Percentiles rank a stretch among this genome's conserved stretches.
These are phyloP conservation scores for Drosophila carrolli DNA, from an alignment of 1,140 invertebrate genomes.

Conservation along the genomic window DNA sequence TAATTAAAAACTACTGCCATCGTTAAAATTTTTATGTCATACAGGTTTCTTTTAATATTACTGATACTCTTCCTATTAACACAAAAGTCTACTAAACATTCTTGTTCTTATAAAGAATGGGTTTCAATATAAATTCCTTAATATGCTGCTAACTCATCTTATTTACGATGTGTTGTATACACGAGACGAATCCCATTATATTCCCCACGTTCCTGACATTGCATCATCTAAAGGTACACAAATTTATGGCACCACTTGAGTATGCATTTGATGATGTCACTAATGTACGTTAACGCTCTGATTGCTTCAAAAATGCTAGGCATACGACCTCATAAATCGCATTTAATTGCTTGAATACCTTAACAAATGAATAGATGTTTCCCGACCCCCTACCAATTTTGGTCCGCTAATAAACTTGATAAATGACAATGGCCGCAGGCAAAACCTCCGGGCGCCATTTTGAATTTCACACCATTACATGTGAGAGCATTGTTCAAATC, in stretches of 20 bases:
- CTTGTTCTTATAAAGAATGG: too few species aligned
- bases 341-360: conserved; percentile 61
- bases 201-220: conserved; percentile 12
- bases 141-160: conserved; percentile 5
- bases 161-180: not conserved
- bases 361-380: conserved; percentile 53
- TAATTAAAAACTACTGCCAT: not conserved
- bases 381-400: conserved; percentile 25
- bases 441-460: conserved; percentile 60
- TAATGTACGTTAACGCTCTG: conserved; percentile 25
- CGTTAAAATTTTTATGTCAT: too few species aligned
- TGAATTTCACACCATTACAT: conserved; percentile 80
- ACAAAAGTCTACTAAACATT: too few species aligned
- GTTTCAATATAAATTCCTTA: too few species aligned
- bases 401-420: conserved; percentile 78
- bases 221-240: conserved; percentile 40
- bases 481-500: conserved; percentile 29
- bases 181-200: conserved; percentile 20
- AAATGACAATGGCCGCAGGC: conserved; percentile 61
- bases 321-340: conserved; percentile 41
- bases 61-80: too few species aligned
- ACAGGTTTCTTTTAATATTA: too few species aligned
- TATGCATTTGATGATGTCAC: conserved; percentile 55
- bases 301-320: conserved; percentile 9
- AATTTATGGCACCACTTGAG: conserved; percentile 49